These are phyloP conservation scores for Leuciscus waleckii DNA, from an alignment of 2,797 vertebrate genomes.

Conservation along the genomic window DNA sequence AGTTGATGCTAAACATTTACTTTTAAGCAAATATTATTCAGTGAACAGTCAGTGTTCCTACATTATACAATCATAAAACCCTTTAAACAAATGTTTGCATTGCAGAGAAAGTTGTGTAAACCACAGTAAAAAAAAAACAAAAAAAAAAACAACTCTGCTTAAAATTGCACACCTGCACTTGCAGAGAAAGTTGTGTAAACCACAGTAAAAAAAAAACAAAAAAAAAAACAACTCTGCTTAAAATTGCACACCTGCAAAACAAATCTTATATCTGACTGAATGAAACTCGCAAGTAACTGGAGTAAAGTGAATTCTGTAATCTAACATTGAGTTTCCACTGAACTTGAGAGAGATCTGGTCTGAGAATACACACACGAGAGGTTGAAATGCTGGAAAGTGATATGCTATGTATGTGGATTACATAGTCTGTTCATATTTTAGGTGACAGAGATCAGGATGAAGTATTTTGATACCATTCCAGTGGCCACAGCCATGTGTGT, in stretches of 20 bases:
- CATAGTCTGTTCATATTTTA: constrained; percentile 63
- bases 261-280: background rate
- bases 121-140: background rate
- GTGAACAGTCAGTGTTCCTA: background rate
- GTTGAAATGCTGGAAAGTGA: background rate
- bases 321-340: background rate
- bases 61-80: background rate
- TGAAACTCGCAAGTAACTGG: background rate
- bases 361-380: background rate
- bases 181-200: background rate
- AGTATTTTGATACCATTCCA: constrained; percentile 98
- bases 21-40: background rate
- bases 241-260: background rate
- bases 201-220: background rate
- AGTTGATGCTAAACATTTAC: background rate
- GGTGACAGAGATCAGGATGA: constrained; percentile 97
- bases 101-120: background rate
- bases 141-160: too few species aligned
- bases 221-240: too few species aligned
- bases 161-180: background rate
- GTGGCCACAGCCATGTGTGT: constrained; percentile 98
- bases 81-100: background rate
- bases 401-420: background rate
- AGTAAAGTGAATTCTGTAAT: background rate
- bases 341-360: background rate